Evolutionary conservation across 2,888 invertebrate species (phyloP), one percentile per base, ranked within the genome.

Genomic region (Ypsolopha scabrella): DNA sequence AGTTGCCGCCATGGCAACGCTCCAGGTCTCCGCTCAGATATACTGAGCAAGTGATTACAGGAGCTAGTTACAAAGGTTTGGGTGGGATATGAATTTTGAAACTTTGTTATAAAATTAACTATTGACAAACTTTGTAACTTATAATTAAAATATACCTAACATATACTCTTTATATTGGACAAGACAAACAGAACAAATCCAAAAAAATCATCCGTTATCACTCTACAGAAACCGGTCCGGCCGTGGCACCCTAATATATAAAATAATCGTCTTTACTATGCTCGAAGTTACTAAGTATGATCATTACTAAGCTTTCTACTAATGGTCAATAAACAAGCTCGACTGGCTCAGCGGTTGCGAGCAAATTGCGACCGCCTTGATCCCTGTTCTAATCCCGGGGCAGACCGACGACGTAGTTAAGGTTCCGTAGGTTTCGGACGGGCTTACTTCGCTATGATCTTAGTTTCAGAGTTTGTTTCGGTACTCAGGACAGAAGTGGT

Each of bases 1-100:
- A 77, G 78, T 73, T 62, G 71, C 64, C 58, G 57, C 63, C 66
- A 64, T 81, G 82, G 82, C 81, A 79, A 57, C 53, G 62, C 64
- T 78, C 82, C 82, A 83, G 77, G 61, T 61, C 61, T 65, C 10
- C 10, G 39, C n/a, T 39, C 24, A 24, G 24, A 24, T 24, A 24
- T 24, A 24, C 24, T 4, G 24, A 24, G 24, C 24, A 24, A 24
- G 24, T 24, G 24, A 24, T 24, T 24, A 24, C 24, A 24, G 24
- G 2, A 24, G 24, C 24, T 24, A 24, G 24, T 24, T 24, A 24
- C 24, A 24, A 4, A 24, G 24, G 24, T 24, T 24, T 24, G 24
- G 24, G 24, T 4, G 24, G 4, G 24, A 24, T 24, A 24, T 24
- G 24, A 24, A 24, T 24, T 24, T 24, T 24, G 24, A 24, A 24